Evolutionary conservation across 2,888 invertebrate species (phyloP), one percentile per base, ranked within the genome.

Genomic region (Chloroclystis v-ata): DNA sequence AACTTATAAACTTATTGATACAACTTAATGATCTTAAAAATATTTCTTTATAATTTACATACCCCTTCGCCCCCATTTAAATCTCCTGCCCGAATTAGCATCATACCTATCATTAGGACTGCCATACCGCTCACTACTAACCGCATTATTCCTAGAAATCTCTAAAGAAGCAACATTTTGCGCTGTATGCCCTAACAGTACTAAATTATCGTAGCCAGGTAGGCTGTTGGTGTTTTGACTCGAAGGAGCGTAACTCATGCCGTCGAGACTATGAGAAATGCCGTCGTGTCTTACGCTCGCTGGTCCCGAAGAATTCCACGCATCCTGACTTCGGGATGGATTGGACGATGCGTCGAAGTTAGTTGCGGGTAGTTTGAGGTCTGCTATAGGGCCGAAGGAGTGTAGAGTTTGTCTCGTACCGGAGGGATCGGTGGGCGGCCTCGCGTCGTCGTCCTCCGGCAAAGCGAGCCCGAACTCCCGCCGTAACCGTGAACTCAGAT

Each of bases 401-500:
- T 20, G 26, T 46, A 40, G 39, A 35, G 26, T 12, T 7, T n/a
- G 35, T 35, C 26, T 10, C 63, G 60, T 68, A 68, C 69, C 70
- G 55, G 67, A 47, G 51, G 61, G 48, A 28, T 72, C 72, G 60
- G 49, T 43, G 49, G 78, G 74, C 73, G 91, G 89, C 73, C 90
- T 84, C 56, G 89, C 86, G 66, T 92, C 91, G 59, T 92, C 92
- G 69, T 93, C 93, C 49, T 93, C 91, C 13, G 91, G 89, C 50
- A 93, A 78, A 53, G 92, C 91, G 43, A 94, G 87, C 25, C 95
- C 95, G 79, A 95, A 95, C 72, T 94, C 95, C 55, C 94, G 90
- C 62, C 94, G 91, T 56, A 97, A 88, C 60, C 97, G 90, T 69
- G 95, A 93, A 59, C 95, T 95, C 44, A 97, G 91, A 82, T 94